Conservation (phyloP, 2,888 invertebrate genomes). For the Frankliniella intonsa region DNA sequence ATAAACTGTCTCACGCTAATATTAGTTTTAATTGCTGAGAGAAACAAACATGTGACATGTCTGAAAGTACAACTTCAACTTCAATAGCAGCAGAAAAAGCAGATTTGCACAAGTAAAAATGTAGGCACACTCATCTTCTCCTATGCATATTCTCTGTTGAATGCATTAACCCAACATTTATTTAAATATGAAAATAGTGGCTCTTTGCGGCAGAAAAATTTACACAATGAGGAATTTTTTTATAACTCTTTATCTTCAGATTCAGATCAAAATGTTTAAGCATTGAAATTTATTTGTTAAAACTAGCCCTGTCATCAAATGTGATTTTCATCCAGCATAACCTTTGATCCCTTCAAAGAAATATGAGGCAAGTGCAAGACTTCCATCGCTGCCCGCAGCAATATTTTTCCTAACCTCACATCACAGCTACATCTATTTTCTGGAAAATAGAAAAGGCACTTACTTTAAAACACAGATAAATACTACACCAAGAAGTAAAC, state of each 20-base stretch:
- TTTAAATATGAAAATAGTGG: not conserved
- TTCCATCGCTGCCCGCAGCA: constrained; percentile 23
- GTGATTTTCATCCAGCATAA: not conserved
- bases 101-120: not conserved
- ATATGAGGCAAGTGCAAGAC: constrained; percentile 22
- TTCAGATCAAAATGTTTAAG: not conserved
- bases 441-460: constrained; percentile 21
- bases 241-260: too few species aligned
- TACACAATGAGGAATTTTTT: too few species aligned
- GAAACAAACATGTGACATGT: not conserved
- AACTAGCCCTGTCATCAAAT: not conserved
- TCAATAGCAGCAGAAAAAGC: not conserved
- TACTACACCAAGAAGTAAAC: not conserved
- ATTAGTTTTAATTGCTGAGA: constrained; percentile 1
- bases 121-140: not conserved
- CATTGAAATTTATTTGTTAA: not conserved
- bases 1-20: not conserved
- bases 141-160: not conserved
- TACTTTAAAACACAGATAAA: constrained; percentile 1
- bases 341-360: constrained; percentile 11
- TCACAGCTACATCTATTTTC: not conserved
- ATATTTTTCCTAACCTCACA: constrained; percentile 12
- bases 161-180: not conserved
- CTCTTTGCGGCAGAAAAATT: not conserved
- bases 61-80: not conserved